Base-by-base conservation (phyloP, 2,797 vertebrate genomes). In the Tokudaia muenninki region DNA sequence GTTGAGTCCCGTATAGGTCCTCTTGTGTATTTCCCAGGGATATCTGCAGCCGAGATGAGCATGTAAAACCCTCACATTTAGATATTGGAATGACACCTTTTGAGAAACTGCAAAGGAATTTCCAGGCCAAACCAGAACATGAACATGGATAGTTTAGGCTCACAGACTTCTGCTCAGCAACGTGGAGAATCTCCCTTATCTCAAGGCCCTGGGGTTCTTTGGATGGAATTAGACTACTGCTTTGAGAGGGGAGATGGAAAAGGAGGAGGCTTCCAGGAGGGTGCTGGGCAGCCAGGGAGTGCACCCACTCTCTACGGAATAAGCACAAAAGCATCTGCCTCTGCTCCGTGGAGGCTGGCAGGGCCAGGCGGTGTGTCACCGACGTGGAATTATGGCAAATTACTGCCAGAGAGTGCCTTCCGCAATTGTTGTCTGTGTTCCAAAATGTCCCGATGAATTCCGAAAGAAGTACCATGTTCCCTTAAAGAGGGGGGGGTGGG, bases 401-500 rank as follows among this genome's bases (percentile, higher is more conserved):
- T 96, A 97, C 89, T 37, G 59, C 94, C 74, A 78, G 87, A 24
- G 91, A 92, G 83, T 75, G 95, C 95, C 95, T 92, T 50, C 92
- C 74, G 22, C 44, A n/a, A 81, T 93, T 96, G 97, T 92, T 96
- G 95, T 84, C 93, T 97, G 97, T 83, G 91, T 97, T 96, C 91
- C 90, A 59, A 92, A 97, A 97, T 96, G 95, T 97, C 96, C 97
- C 95, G 63, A 57, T 96, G 97, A 97, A 96, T 96, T 97, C 97
- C 96, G 90, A 97, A 98, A 97, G 97, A 97, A 97, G 91, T 81
- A 17, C 81, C 72, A 6, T 81, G 95, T 97, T 65, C 97, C 31
- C 96, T 96, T 87, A 74, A 89, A 92, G 91, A 78, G 78, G 59
- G 57, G 59, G 57, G 26, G 57, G 24, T 6, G 65, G 52, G 59